A percentile compares a stretch with the other conserved stretches of the same genome.
phyloP scores from a whole-genome alignment of 2,113 vertebrate genomes.

The Oreochromis aureus region DNA sequence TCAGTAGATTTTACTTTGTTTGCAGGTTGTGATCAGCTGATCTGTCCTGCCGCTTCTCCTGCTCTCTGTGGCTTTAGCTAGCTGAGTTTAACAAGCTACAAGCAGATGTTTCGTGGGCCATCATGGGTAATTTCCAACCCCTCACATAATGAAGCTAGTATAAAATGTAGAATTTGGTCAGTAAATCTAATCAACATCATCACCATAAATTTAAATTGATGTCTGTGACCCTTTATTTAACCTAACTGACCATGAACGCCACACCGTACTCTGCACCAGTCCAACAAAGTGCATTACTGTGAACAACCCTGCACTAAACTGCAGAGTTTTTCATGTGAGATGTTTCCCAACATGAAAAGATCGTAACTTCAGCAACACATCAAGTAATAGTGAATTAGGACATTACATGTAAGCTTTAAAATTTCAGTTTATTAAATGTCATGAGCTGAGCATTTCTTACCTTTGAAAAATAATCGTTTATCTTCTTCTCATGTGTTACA shows the following conservation, averaged over 20 bases:
- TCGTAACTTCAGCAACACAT: not conserved
- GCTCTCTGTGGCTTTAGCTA: not conserved
- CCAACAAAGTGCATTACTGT: not conserved
- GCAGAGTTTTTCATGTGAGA: not conserved
- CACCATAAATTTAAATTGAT: not conserved
- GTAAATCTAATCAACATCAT: not conserved
- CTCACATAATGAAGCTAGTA: not conserved
- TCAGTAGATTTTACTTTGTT: not conserved
- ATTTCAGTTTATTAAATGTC: not conserved
- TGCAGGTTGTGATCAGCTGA: not conserved
- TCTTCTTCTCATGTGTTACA: not conserved
- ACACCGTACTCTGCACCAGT: not conserved
- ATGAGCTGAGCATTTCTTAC: not conserved
- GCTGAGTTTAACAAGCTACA: not conserved
- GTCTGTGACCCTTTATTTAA: not conserved
- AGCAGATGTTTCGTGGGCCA: not conserved
- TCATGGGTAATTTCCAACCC: not conserved
- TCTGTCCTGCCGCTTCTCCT: not conserved
- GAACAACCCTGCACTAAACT: not conserved
- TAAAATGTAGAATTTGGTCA: not conserved
- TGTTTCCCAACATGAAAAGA: not conserved
- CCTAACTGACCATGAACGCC: not conserved
- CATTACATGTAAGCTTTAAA: not conserved
- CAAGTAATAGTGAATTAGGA: not conserved
- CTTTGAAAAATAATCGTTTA: not conserved